Evolutionary conservation across 1,140 invertebrate genomes (phyloP).

Genomic region (Cataglyphis hispanica): DNA sequence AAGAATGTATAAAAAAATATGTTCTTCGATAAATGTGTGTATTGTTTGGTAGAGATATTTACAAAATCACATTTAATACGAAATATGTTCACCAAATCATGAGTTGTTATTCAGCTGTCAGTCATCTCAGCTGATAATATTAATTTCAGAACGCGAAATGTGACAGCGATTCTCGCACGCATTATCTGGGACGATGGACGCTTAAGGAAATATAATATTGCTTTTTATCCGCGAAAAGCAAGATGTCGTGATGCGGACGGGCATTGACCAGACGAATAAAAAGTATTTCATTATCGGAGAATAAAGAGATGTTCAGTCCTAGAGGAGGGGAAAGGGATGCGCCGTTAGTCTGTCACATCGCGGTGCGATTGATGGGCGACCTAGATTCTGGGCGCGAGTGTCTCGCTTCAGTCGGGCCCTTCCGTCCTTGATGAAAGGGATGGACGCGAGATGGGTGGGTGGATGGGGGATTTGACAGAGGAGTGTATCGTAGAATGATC

Average conservation of each 20-base stretch:
- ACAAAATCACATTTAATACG: not conserved
- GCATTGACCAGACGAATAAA: constrained; percentile 8
- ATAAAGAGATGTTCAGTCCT: not conserved
- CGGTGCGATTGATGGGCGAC: constrained; percentile 66
- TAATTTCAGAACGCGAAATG: constrained; percentile 24
- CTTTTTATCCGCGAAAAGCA: constrained; percentile 13
- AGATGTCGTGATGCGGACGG: not conserved
- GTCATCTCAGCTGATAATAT: constrained; percentile 22
- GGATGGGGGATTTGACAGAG: constrained; percentile 15
- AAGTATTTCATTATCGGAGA: constrained; percentile 38
- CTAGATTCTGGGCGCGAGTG: constrained; percentile 40
- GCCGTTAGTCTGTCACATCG: constrained; percentile 59
- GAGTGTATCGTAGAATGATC: constrained; percentile 59
- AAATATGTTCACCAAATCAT: constrained; percentile 24
- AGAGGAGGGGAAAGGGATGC: not conserved
- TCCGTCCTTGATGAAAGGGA: constrained; percentile 59
- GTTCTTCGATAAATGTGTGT: not conserved
- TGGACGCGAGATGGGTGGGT: not conserved
- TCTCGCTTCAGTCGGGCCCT: constrained; percentile 29
- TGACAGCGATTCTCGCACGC: constrained; percentile 11
- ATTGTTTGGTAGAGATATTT: not conserved
- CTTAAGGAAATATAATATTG: constrained; percentile 11
- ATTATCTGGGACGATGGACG: not conserved
- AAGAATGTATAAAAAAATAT: not conserved
- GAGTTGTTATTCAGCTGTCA: constrained; percentile 47